Evolutionary conservation across 35 echinoderm and acorn worm genomes (phyloP).

Genomic region (Stichopus chloronotus): DNA sequence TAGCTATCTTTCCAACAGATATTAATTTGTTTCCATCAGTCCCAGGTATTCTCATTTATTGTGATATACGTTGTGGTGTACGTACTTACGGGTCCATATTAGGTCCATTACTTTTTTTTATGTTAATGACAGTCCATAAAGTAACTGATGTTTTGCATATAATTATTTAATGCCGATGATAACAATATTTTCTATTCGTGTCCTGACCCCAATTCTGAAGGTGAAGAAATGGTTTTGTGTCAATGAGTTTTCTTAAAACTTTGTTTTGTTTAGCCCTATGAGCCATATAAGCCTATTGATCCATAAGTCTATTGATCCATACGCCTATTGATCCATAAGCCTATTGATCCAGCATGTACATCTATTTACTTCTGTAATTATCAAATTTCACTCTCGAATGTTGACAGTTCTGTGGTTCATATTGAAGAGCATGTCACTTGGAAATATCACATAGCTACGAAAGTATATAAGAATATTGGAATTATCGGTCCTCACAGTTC

Average conservation of each 20-base stretch:
- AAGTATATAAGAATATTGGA: neutral
- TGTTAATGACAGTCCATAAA: neutral
- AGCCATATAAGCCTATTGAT: too few relatives aligned
- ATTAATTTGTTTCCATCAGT: neutral
- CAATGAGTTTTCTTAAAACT: too few relatives aligned
- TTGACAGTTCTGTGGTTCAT: neutral
- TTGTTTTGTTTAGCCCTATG: too few relatives aligned
- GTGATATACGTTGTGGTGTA: neutral
- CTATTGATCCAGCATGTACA: neutral
- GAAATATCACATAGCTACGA: neutral
- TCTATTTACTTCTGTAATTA: neutral
- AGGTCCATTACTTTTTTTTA: neutral
- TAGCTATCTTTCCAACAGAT: neutral
- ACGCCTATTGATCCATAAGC: neutral
- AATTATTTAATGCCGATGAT: conserved; percentile 6
- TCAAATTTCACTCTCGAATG: neutral
- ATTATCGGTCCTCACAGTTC: neutral
- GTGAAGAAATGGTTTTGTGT: too few relatives aligned
- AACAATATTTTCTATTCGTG: neutral
- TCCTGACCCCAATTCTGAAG: neutral
- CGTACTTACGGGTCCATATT: neutral
- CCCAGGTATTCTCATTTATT: neutral
- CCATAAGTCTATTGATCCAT: too few relatives aligned
- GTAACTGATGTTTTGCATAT: neutral
- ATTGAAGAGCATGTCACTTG: neutral